Evolutionary conservation across 2,888 invertebrate species (phyloP), one percentile per base, ranked within the genome.

Genomic region (Tiliacea citrago): DNA sequence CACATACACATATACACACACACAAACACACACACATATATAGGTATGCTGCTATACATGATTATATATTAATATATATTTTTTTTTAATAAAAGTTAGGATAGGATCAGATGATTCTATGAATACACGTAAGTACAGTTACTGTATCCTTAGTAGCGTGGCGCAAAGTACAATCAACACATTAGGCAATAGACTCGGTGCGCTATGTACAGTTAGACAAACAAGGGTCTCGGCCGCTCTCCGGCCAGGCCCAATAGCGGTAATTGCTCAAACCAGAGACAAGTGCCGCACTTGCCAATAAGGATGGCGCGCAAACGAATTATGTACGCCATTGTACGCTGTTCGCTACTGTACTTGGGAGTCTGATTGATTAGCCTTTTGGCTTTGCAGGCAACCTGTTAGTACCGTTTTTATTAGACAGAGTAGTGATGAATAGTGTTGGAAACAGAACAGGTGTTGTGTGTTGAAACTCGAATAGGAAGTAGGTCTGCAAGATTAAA

Each of bases 231-330:
- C 78, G 80, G 68, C 81, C 80, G 80, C 71, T 84, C 71, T 63
- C 74, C 75, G 61, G 89, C 89, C 90, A 88, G 89, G 77, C 87
- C 89, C 89, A 86, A 89, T 90, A 90, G 90, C 89, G 90, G 92
- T 93, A 92, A 94, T 93, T 93, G 92, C 89, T 89, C 88, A 86
- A 89, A 90, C 90, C 90, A 79, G 76, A 87, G 85, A 77, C 79
- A 73, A 85, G 72, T 76, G 75, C 77, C 83, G 63, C 78, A 77
- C 75, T 83, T 73, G 62, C 63, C 55, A 57, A 42, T 79, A 86
- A 85, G 76, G 83, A 73, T 87, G 88, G 69, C 87, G 55, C 80
- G 72, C 73, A 76, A 82, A 39, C 63, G 70, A 66, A 67, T 70
- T 73, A 73, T 84, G 73, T 65, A 68, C 69, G 62, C 67, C 53